Evolutionary conservation across 2,797 vertebrate species (phyloP).

Genomic region (Arvicola amphibius): DNA sequence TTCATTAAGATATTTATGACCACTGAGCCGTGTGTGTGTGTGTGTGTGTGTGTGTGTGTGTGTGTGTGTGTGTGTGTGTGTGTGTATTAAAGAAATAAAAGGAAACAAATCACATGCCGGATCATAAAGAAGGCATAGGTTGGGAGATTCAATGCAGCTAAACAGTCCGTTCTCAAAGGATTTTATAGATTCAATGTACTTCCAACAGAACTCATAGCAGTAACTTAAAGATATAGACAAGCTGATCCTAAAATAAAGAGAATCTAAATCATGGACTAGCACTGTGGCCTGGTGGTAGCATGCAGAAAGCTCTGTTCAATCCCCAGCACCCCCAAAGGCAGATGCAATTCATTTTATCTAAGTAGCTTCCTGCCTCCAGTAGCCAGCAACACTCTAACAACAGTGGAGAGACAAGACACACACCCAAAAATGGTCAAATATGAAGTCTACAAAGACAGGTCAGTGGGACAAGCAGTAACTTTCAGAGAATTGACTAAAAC

Average conservation of each 20-base stretch:
- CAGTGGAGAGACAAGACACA: conserved; percentile 8
- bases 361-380: neutral
- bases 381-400: neutral
- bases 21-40: neutral
- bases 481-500: neutral
- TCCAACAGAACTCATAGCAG: neutral
- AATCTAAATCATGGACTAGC: neutral
- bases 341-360: neutral
- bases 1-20: neutral
- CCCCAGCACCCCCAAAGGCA: neutral
- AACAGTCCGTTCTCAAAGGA: neutral
- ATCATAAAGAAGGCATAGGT: neutral
- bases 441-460: neutral
- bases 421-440: neutral
- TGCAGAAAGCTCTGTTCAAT: neutral
- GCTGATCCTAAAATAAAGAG: neutral
- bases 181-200: neutral
- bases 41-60: neutral
- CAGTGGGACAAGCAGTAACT: neutral
- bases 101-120: neutral
- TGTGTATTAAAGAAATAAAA: neutral
- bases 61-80: neutral
- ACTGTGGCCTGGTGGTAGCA: neutral
- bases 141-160: neutral
- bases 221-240: neutral